These are phyloP conservation scores for Cydia strobilella DNA, from an alignment of 1,140 invertebrate genomes.

Conservation along the genomic window DNA sequence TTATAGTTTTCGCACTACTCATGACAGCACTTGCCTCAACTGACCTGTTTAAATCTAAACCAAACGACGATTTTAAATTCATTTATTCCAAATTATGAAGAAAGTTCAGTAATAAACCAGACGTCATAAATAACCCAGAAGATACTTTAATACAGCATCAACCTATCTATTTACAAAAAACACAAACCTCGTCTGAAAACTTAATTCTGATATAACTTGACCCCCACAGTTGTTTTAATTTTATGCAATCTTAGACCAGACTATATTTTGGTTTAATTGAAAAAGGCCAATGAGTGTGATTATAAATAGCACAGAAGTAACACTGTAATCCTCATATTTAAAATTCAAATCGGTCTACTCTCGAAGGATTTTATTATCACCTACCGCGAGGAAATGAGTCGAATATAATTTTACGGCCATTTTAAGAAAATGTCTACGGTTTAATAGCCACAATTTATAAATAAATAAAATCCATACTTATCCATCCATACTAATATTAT, in stretches of 20 bases:
- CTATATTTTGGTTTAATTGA: neutral
- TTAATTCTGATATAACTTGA: neutral
- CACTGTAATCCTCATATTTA: constrained; percentile 20
- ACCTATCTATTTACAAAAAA: neutral
- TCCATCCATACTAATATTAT: too few relatives aligned
- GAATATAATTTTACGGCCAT: neutral
- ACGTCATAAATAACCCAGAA: constrained; percentile 12
- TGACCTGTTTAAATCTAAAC: neutral
- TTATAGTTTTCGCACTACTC: too few relatives aligned
- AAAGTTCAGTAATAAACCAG: constrained; percentile 10
- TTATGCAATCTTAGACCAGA: neutral
- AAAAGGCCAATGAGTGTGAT: neutral
- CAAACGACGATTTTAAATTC: neutral
- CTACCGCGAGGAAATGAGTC: constrained; percentile 4
- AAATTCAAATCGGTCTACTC: neutral
- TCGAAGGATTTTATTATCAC: constrained; percentile 8
- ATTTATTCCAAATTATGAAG: constrained; percentile 11
- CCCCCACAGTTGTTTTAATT: neutral
- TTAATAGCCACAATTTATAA: too few relatives aligned
- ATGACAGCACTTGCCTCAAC: neutral
- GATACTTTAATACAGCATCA: neutral
- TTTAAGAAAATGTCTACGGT: too few relatives aligned
- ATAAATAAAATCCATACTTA: too few relatives aligned
- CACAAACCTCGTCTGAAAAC: neutral
- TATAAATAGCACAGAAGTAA: neutral